Base-by-base conservation (phyloP, 1,140 invertebrate species). In the Drosophila teissieri region DNA sequence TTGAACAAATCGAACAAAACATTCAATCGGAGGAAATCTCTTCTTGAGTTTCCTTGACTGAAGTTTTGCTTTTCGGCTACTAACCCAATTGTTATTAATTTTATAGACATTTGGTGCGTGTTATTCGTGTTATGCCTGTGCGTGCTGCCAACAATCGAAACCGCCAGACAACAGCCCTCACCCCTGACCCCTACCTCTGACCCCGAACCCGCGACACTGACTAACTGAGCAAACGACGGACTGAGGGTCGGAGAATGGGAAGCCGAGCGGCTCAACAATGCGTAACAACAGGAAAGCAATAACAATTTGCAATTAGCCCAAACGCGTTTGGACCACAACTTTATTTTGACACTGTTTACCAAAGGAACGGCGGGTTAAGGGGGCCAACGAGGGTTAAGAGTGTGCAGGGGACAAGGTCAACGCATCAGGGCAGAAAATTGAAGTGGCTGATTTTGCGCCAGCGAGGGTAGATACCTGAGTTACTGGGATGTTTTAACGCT, bases 281-380 rank as follows among this genome's bases (percentile, higher is more conserved):
- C 69, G 69, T 73, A 74, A 75, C 54, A 61, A 64, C 70, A 63
- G 48, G 63, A 80, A 74, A 74, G 77, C 76, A 79, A 80, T 75
- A 80, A 80, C 70, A 40, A 46, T 73, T 73, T 57, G 69, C 46
- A 79, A 80, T 80, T 80, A 80, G 46, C 54, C 44, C 42, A 62
- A 55, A 51, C 58, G 70, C 69, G 46, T 44, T 68, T 53, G 14
- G 31, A 62, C 31, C 63, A 40, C 65, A 69, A 46, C 45, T 70
- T 70, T 54, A 39, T 70, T 73, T 74, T 53, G 69, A 74, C 72
- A 74, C 69, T 73, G 58, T 65, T 39, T 73, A 39, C 11, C 27
- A 42, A 37, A n/a, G 54, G 17, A 39, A 15, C 31, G 39, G n/a
- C 12, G 4, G 4, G 11, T 34, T 17, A 27, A 27, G 24, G 6